These are phyloP conservation scores for Pseudeuparius sepicola DNA, from an alignment of 2,888 invertebrate genomes.

Conservation along the genomic window DNA sequence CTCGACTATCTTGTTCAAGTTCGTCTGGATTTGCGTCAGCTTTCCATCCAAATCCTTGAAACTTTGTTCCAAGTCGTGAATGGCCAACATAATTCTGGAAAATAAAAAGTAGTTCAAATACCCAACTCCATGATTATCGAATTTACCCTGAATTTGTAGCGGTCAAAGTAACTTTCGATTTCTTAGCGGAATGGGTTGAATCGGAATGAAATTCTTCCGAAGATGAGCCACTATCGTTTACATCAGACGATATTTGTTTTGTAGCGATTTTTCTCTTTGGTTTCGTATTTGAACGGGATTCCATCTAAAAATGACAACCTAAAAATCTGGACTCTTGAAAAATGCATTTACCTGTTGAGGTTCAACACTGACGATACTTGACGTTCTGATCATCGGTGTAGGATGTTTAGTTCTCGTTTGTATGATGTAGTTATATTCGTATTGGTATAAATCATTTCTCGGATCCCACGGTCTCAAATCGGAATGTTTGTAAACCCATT, in stretches of 20 bases:
- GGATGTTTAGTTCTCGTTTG: constrained; percentile 66
- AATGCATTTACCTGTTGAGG: constrained; percentile 38
- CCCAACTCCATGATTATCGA: too few relatives aligned
- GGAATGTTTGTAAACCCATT: constrained; percentile 67
- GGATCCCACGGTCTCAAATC: constrained; percentile 84
- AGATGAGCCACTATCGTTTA: constrained; percentile 37
- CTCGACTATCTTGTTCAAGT: constrained; percentile 29
- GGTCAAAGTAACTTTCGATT: constrained; percentile 26
- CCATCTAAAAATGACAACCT: constrained; percentile 40
- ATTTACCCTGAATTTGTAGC: constrained; percentile 30
- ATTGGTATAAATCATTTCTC: constrained; percentile 76
- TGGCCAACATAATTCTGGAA: constrained; percentile 32
- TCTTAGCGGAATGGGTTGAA: constrained; percentile 35
- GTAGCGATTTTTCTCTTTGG: constrained; percentile 42
- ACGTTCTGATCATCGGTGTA: constrained; percentile 62
- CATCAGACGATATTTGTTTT: constrained; percentile 44
- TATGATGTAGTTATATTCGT: constrained; percentile 72
- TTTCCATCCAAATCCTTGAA: constrained; percentile 32
- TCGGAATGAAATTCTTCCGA: constrained; percentile 38
- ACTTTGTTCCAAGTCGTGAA: constrained; percentile 32
- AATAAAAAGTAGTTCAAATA: neutral
- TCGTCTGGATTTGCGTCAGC: constrained; percentile 31
- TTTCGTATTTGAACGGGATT: constrained; percentile 44
- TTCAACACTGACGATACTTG: constrained; percentile 60
- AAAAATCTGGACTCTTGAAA: too few relatives aligned